phyloP scores from a whole-genome alignment of 2,113 vertebrate genomes.

The Phoenicopterus ruber region DNA sequence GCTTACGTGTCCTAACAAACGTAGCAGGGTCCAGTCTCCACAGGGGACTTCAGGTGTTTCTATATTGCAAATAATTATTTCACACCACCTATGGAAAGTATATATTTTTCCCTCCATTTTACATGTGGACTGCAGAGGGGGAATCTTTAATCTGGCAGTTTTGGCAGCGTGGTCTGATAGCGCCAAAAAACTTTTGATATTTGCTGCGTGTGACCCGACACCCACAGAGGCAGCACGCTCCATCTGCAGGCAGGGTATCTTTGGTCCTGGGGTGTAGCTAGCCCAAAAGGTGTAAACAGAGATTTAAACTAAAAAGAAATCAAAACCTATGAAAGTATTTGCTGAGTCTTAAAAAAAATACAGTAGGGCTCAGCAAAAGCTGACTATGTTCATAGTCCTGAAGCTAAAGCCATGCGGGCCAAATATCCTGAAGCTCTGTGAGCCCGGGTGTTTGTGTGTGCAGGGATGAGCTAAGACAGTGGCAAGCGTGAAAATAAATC shows the following conservation, averaged over 20 bases:
- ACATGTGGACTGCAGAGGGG: neutral
- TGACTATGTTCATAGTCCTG: neutral
- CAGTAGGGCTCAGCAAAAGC: neutral
- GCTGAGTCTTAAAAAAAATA: neutral
- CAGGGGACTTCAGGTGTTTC: neutral
- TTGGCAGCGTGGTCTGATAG: neutral
- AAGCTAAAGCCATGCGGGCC: neutral
- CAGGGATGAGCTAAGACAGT: neutral
- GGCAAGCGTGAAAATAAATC: neutral
- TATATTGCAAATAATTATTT: neutral
- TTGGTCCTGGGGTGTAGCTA: neutral
- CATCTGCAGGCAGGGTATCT: neutral
- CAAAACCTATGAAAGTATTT: neutral
- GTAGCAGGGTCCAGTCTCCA: neutral
- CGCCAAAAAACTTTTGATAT: neutral
- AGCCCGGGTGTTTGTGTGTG: neutral
- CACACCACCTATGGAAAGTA: neutral
- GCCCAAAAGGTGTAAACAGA: neutral
- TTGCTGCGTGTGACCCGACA: accelerated
- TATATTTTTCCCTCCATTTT: neutral
- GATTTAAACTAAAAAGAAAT: neutral
- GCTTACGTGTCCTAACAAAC: neutral
- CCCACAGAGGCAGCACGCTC: neutral
- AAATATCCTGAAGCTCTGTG: neutral
- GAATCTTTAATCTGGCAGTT: neutral